Base-by-base conservation (phyloP, 2,888 invertebrate genomes). In the Parnassius apollo region DNA sequence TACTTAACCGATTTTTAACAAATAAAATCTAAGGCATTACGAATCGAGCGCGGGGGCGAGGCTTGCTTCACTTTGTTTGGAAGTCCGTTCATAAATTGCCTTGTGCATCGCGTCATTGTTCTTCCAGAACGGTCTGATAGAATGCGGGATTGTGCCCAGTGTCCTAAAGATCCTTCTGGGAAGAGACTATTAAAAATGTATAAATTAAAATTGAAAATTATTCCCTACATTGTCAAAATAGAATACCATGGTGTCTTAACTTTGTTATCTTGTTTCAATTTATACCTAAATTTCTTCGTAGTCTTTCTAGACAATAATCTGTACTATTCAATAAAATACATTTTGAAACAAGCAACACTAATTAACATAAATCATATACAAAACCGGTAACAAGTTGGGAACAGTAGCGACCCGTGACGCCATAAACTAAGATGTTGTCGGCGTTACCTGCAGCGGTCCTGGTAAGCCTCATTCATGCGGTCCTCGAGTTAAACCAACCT, bases 1-100 rank as follows among this genome's bases (percentile, higher is more conserved):
- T 90, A 91, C 91, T 92, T 92, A 92, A 90, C 88, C 88, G 92
- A 92, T 92, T 91, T 91, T 87, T 86, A 88, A 90, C 91, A 91
- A 92, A 92, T 92, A 92, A 92, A 92, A 90, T 89, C 88, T 89
- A 89, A 89, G 86, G 85, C 91, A 89, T 92, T 85, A 90, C 92
- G 89, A 91, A 92, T 92, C 80, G 87, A 46, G 44, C 52, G 56
- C 79, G 86, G 51, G 56, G 82, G 80, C 77, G 80, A 77, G 74
- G 71, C 75, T 76, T 81, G 81, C 83, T 84, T 83, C 82, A 83
- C 78, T 81, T 83, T 80, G 82, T 83, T 80, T 75, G 75, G 74
- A 42, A 51, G 54, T 49, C 63, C 50, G 56, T 46, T 55, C 54
- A 49, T 57, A 48, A 57, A 57, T 9, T 46, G 48, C 13, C 48